Conservation (phyloP, 2,113 vertebrate genomes). For the Sinocyclocheilus anshuiensis region DNA sequence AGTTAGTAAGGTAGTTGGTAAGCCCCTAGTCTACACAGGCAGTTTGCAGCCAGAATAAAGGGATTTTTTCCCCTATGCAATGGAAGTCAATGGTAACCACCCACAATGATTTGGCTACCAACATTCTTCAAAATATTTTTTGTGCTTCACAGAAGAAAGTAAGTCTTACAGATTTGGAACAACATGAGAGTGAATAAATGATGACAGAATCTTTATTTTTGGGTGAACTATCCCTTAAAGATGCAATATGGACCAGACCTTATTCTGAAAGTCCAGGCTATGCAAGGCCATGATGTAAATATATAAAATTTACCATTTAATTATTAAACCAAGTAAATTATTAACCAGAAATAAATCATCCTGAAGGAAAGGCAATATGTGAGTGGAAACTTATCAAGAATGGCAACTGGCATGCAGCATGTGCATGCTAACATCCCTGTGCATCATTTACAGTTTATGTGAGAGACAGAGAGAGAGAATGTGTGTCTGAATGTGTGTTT, state of each 20-base stretch:
- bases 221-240: not conserved
- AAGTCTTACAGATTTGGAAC: not conserved
- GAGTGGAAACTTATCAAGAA: not conserved
- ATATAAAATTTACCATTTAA: no score
- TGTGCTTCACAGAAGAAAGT: not conserved
- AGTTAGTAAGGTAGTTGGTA: no score
- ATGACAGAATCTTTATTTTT: not conserved
- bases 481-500: not conserved
- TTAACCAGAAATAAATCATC: not conserved
- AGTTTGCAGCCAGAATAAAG: not conserved
- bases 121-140: not conserved
- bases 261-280: not conserved
- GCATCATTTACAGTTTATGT: constrained; percentile 28
- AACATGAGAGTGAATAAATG: not conserved
- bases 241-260: not conserved
- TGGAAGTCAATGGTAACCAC: not conserved
- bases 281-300: not conserved
- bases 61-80: not conserved
- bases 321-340: not conserved
- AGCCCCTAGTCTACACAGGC: not conserved
- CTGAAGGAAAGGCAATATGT: not conserved
- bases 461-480: not conserved
- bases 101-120: not conserved
- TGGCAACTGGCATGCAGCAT: not conserved
- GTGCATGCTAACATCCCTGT: constrained; percentile 12